Evolutionary conservation across 2,888 invertebrate genomes (phyloP).

Genomic region (Nymphalis polychloros): DNA sequence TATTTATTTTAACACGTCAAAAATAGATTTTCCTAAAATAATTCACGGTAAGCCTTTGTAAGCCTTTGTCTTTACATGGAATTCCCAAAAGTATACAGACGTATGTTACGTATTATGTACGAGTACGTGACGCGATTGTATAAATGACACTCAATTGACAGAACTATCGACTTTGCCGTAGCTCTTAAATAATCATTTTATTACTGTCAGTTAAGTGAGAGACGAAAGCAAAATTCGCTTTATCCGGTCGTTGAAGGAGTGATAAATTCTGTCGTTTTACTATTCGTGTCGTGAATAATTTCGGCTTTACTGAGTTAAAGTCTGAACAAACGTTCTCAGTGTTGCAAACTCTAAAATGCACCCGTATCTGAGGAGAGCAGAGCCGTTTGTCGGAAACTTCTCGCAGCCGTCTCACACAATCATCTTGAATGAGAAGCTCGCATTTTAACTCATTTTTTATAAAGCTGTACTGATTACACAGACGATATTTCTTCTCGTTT

Average conservation of each 20-base stretch:
- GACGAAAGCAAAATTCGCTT: slow-evolving; percentile 38
- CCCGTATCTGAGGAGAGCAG: slow-evolving; percentile 39
- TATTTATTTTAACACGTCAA: not conserved
- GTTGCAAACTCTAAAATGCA: slow-evolving; percentile 39
- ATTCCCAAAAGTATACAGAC: slow-evolving; percentile 8
- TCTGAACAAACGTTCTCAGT: slow-evolving; percentile 49
- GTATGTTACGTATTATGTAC: slow-evolving; percentile 9
- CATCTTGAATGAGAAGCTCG: slow-evolving; percentile 19
- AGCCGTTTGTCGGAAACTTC: slow-evolving; percentile 35
- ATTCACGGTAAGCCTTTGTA: not conserved
- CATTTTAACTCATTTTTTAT: slow-evolving; percentile 23
- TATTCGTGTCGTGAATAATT: slow-evolving; percentile 51
- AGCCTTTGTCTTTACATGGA: not conserved
- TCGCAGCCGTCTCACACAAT: slow-evolving; percentile 27
- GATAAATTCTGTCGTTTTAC: slow-evolving; percentile 42
- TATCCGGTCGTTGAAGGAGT: slow-evolving; percentile 37
- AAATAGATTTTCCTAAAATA: not conserved
- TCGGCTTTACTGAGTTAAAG: slow-evolving; percentile 20
- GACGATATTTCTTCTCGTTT: slow-evolving; percentile 7
- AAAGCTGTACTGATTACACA: slow-evolving; percentile 17
- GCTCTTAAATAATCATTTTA: slow-evolving; percentile 31
- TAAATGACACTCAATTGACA: slow-evolving; percentile 28
- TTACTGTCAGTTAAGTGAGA: slow-evolving; percentile 31
- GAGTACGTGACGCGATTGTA: slow-evolving; percentile 9
- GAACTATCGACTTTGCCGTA: slow-evolving; percentile 20